Conservation (phyloP, 1,140 invertebrate species). For the Achroia grisella region DNA sequence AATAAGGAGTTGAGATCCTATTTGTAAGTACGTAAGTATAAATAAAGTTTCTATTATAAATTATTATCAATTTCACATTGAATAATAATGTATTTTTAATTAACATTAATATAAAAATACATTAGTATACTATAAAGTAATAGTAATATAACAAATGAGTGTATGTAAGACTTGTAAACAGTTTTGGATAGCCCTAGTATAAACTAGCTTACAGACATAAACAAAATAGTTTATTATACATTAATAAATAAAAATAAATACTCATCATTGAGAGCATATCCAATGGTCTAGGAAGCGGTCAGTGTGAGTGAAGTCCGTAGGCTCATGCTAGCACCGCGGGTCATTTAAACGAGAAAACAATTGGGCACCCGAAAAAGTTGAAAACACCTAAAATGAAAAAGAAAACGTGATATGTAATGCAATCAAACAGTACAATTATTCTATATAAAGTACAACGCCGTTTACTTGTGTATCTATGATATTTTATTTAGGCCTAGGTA, state of each 20-base stretch:
- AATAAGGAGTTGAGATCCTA: too few relatives aligned
- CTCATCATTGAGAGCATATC: constrained; percentile 72
- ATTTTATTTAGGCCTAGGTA: too few relatives aligned
- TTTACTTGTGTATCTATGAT: too few relatives aligned
- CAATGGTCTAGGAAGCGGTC: constrained; percentile 58
- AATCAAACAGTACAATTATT: too few relatives aligned
- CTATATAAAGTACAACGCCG: too few relatives aligned
- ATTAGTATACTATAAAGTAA: background rate
- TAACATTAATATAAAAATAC: too few relatives aligned
- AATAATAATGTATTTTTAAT: too few relatives aligned
- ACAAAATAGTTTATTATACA: constrained; percentile 19
- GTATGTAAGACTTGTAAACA: too few relatives aligned
- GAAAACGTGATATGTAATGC: constrained; percentile 61
- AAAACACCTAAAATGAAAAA: constrained; percentile 74
- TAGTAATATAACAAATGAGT: background rate
- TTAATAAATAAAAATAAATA: constrained; percentile 66
- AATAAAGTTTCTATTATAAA: too few relatives aligned
- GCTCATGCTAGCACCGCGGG: constrained; percentile 48
- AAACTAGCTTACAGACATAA: constrained; percentile 9
- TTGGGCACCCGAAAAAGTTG: constrained; percentile 74
- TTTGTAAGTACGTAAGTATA: too few relatives aligned
- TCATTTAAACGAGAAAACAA: constrained; percentile 74
- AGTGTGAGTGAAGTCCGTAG: constrained; percentile 41
- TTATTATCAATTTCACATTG: too few relatives aligned
- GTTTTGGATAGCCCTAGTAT: too few relatives aligned